Conservation (phyloP, 1,140 invertebrate species). For the Aphelenchoides besseyi region DNA sequence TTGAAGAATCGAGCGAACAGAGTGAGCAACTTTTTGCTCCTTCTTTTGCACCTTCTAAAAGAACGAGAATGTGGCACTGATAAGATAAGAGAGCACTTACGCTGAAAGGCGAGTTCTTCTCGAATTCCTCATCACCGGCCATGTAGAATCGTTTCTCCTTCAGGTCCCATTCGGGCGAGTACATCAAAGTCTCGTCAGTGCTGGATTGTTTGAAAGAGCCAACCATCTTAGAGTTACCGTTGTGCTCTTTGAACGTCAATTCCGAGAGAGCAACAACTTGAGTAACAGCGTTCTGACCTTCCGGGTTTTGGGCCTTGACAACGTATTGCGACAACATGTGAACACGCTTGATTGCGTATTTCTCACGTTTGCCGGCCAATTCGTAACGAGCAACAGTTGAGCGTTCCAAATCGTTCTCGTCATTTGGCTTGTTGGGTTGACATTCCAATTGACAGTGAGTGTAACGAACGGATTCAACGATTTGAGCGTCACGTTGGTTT, state of each 20-base stretch:
- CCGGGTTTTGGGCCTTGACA: constrained; percentile 16
- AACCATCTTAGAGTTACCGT: not conserved
- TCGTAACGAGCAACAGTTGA: constrained; percentile 20
- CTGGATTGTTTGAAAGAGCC: not conserved
- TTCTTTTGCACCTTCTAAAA: not conserved
- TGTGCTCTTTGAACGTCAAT: not conserved
- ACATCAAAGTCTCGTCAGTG: constrained; percentile 18
- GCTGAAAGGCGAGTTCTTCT: not conserved
- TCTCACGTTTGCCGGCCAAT: constrained; percentile 17
- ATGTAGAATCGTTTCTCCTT: constrained; percentile 14
- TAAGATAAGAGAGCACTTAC: not conserved
- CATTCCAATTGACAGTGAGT: constrained; percentile 1
- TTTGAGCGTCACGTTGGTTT: not conserved
- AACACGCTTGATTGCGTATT: constrained; percentile 24
- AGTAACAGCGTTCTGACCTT: not conserved
- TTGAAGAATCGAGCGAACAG: constrained; percentile 19
- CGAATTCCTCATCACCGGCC: constrained; percentile 15
- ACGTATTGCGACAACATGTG: constrained; percentile 27
- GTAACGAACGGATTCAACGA: not conserved
- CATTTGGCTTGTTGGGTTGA: not conserved
- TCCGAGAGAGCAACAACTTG: constrained; percentile 21
- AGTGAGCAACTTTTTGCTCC: constrained; percentile 36
- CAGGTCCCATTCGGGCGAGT: constrained; percentile 14
- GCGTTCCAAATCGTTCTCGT: constrained; percentile 20
- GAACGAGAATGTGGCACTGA: not conserved